Conservation (phyloP, 1,140 invertebrate species). For the Hyposmocoma kahamanoa region DNA sequence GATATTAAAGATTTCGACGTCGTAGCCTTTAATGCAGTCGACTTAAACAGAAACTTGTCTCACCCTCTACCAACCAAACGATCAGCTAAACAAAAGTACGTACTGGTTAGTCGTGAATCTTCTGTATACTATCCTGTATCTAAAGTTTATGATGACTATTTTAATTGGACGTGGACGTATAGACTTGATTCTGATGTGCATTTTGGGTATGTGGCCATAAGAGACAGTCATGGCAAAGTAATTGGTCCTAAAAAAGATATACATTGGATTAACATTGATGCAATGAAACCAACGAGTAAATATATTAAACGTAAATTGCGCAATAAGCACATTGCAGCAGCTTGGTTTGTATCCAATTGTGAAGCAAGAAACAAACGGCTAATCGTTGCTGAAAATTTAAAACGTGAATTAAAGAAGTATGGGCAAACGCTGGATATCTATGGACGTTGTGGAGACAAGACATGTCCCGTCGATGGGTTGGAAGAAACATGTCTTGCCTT, state of each 20-base stretch:
- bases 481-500: too few species aligned
- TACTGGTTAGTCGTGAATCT: not conserved
- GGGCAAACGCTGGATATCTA: too few species aligned
- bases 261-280: conserved; percentile 38
- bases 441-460: too few species aligned
- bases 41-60: not conserved
- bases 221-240: conserved; percentile 32
- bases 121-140: not conserved
- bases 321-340: conserved; percentile 63
- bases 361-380: conserved; percentile 69
- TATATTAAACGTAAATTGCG: conserved; percentile 38
- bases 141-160: conserved; percentile 17
- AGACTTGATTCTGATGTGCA: conserved; percentile 76
- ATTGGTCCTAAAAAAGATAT: conserved; percentile 39
- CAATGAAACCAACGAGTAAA: conserved; percentile 38
- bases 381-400: too few species aligned
- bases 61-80: not conserved
- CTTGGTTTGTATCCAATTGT: conserved; percentile 82
- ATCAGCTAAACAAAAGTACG: not conserved
- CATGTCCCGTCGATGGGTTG: too few species aligned
- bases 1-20: not conserved
- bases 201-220: conserved; percentile 64
- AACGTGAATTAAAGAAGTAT: too few species aligned
- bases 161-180: conserved; percentile 78
- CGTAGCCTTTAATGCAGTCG: not conserved